Percentiles rank a stretch among this genome's conserved stretches.
phyloP scores from a whole-genome alignment of 2,797 vertebrate species.

The Leuciscus waleckii region DNA sequence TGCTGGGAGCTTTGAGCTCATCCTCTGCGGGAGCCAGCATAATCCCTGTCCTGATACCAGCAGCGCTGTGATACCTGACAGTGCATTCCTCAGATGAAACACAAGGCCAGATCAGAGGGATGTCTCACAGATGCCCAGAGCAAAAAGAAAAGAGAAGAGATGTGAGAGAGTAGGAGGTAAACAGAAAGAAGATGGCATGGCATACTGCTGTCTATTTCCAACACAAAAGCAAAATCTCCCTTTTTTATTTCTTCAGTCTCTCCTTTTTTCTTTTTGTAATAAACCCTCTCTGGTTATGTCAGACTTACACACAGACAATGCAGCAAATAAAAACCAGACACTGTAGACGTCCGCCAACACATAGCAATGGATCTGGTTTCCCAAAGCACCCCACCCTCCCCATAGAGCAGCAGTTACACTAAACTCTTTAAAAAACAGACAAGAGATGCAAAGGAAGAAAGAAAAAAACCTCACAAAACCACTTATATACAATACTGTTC shows the following conservation, averaged over 20 bases:
- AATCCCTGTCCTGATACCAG: constrained; percentile 97
- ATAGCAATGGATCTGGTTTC: constrained; percentile 49
- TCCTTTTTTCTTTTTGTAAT: constrained; percentile 51
- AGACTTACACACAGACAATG: constrained; percentile 71
- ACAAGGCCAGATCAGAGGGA: constrained; percentile 86
- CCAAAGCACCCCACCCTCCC: background rate
- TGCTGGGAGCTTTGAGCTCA: constrained; percentile 88
- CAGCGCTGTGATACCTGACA: constrained; percentile 97
- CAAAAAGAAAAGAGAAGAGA: constrained; percentile 32
- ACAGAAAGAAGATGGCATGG: constrained; percentile 32
- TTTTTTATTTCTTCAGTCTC: constrained; percentile 47
- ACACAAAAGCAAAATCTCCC: constrained; percentile 34
- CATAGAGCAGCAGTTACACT: constrained; percentile 18
- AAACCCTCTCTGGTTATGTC: constrained; percentile 63
- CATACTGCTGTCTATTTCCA: constrained; percentile 6
- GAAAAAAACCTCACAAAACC: background rate
- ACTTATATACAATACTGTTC: background rate
- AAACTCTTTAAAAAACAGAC: constrained; percentile 13
- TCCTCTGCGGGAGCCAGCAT: constrained; percentile 90
- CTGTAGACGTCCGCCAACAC: constrained; percentile 56
- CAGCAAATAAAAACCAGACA: constrained; percentile 85
- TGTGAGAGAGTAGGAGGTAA: constrained; percentile 64
- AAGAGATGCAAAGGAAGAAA: background rate
- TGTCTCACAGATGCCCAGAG: constrained; percentile 81
- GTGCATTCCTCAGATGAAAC: constrained; percentile 99